These are phyloP conservation scores for Drosophila siamana DNA, from an alignment of 2,888 invertebrate genomes.

Conservation along the genomic window DNA sequence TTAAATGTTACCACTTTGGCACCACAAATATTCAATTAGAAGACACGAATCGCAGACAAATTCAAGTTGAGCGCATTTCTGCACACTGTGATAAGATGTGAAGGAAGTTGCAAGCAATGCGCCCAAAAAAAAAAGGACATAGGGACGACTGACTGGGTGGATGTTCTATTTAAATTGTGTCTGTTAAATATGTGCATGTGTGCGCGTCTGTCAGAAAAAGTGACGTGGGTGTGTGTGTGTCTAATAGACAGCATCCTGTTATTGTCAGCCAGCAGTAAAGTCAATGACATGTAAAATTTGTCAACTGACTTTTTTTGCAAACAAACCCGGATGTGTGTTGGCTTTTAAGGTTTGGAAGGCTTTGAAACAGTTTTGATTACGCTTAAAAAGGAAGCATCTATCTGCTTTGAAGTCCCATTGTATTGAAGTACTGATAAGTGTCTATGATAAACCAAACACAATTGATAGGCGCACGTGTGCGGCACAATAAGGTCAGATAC, in stretches of 20 bases:
- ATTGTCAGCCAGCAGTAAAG: conserved; percentile 42
- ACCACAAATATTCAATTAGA: conserved; percentile 56
- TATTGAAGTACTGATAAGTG: conserved; percentile 11
- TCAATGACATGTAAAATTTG: conserved; percentile 68
- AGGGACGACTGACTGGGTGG: conserved; percentile 11
- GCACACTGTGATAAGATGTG: conserved; percentile 28
- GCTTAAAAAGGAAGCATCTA: conserved; percentile 7
- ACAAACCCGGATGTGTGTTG: conserved; percentile 2
- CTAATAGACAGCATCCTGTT: conserved; percentile 69
- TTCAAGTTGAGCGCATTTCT: conserved; percentile 26
- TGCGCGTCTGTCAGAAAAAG: conserved; percentile 17
- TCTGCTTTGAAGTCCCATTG: conserved; percentile 16
- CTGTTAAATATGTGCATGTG: conserved; percentile 14
- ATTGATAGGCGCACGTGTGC: conserved; percentile 25
- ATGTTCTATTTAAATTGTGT: not conserved
- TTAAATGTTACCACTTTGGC: not conserved
- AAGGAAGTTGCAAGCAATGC: conserved; percentile 34
- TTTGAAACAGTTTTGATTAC: conserved; percentile 27
- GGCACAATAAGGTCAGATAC: conserved; percentile 2
- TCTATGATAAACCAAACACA: conserved; percentile 19
- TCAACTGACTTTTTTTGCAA: conserved; percentile 46
- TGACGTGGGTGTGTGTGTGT: conserved; percentile 33
- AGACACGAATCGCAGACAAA: conserved; percentile 45
- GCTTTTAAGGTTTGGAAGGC: conserved; percentile 16
- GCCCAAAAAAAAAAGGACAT: conserved; percentile 6